phyloP scores from a whole-genome alignment of 2,113 vertebrate genomes.

The Notothenia coriiceps region DNA sequence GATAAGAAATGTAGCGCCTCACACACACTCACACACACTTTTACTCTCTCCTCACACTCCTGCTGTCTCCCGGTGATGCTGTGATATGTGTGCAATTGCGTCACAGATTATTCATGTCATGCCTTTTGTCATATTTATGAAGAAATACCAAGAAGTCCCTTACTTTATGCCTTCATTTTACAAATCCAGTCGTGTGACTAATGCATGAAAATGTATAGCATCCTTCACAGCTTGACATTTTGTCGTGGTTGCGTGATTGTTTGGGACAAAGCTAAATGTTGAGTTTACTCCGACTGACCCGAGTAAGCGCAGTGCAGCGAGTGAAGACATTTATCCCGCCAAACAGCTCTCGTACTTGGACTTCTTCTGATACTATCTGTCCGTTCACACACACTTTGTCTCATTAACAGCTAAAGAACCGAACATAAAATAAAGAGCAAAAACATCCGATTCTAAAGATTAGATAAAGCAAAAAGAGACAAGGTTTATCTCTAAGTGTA shows the following conservation, averaged over 20 bases:
- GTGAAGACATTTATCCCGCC: constrained; percentile 28
- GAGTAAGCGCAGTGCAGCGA: background rate
- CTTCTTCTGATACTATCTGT: constrained; percentile 58
- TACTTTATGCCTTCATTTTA: constrained; percentile 20
- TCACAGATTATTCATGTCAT: constrained; percentile 25
- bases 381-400: constrained; percentile 40
- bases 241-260: background rate
- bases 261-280: background rate
- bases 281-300: constrained; percentile 1
- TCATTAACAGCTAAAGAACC: constrained; percentile 65
- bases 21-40: constrained; percentile 23
- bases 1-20: constrained; percentile 63
- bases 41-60: constrained; percentile 16
- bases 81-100: background rate
- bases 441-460: constrained; percentile 70
- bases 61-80: constrained; percentile 19
- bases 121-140: background rate
- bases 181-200: constrained; percentile 8
- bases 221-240: background rate
- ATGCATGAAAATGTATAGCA: background rate
- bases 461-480: constrained; percentile 52
- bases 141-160: constrained; percentile 44
- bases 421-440: constrained; percentile 63
- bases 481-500: constrained; percentile 57
- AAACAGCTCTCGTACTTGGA: background rate